Evolutionary conservation across 1,140 invertebrate species (phyloP).

Genomic region (Sesamia nonagrioides): DNA sequence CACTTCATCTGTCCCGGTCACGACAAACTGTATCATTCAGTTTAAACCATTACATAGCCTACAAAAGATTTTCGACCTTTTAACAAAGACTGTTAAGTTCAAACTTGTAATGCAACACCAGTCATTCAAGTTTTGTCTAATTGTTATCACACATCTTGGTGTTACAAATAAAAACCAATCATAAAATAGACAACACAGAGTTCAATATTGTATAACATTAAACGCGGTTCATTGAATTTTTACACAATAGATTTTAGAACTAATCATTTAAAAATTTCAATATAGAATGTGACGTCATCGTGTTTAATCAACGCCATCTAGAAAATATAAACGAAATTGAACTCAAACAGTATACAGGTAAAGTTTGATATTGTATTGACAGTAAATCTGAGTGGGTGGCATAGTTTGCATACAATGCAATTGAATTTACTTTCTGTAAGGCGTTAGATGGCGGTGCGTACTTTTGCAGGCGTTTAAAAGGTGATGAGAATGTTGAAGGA

Average conservation of each 20-base stretch:
- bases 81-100: background rate
- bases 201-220: background rate
- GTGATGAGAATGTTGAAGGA: background rate
- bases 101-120: background rate
- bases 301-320: constrained; percentile 13
- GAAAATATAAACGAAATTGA: background rate
- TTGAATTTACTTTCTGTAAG: constrained; percentile 16
- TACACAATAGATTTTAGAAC: constrained; percentile 15
- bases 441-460: background rate
- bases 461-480: background rate
- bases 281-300: constrained; percentile 31
- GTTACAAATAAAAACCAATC: background rate
- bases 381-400: constrained; percentile 14
- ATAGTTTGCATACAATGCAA: constrained; percentile 27
- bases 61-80: background rate
- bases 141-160: background rate
- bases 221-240: background rate
- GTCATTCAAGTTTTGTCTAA: constrained; percentile 12
- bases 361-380: background rate
- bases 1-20: constrained; percentile 4
- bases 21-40: constrained; percentile 17
- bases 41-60: background rate
- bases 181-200: background rate
- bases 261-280: constrained; percentile 26
- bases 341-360: background rate